Conservation (phyloP, 1,140 invertebrate genomes). For the Drosophila seguyi region DNA sequence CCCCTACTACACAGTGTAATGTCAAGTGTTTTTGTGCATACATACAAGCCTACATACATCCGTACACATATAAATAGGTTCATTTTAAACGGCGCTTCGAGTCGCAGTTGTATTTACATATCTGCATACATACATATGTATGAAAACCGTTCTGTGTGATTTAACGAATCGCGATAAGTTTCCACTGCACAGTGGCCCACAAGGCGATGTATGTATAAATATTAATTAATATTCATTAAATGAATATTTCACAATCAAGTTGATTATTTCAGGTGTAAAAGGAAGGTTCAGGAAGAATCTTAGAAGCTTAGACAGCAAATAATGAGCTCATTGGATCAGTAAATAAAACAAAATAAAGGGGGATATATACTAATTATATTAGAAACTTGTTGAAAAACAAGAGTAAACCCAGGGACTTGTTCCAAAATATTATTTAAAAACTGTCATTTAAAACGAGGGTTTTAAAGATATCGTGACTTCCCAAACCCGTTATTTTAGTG, state of each 20-base stretch:
- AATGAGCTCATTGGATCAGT: not conserved
- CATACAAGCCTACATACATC: slow-evolving; percentile 1
- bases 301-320: not conserved
- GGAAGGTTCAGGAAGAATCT: not conserved
- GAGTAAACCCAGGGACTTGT: not conserved
- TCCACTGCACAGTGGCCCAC: slow-evolving; percentile 8
- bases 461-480: not conserved
- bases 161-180: slow-evolving; percentile 17
- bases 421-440: not conserved
- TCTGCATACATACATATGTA: not conserved
- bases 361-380: not conserved
- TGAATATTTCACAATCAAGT: not conserved
- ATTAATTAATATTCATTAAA: not conserved
- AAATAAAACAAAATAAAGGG: not conserved
- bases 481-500: not conserved
- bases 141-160: slow-evolving; percentile 15
- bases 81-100: slow-evolving; percentile 20
- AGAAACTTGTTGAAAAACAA: not conserved
- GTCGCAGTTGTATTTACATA: slow-evolving; percentile 10
- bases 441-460: not conserved
- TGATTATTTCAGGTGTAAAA: not conserved
- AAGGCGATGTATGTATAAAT: not conserved
- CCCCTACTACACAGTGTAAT: not conserved
- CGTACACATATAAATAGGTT: slow-evolving; percentile 11
- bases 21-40: slow-evolving; percentile 19